A percentile compares a stretch with the other conserved stretches of the same genome.
Conservation (phyloP, 2,888 invertebrate species). For the Acleris holmiana region DNA sequence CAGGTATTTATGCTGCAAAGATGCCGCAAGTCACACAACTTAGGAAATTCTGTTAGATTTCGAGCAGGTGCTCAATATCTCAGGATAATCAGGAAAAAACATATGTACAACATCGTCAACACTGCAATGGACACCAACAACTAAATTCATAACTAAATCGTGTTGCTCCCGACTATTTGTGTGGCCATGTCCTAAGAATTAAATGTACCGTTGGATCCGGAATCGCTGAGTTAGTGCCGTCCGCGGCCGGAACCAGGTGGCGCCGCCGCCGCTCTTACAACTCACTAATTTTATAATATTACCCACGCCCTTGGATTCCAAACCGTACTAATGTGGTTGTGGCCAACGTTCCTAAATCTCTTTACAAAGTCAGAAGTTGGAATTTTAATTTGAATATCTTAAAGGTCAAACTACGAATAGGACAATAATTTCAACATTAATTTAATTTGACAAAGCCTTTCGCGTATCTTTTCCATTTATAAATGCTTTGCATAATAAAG, state of each 20-base stretch:
- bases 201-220: conserved; percentile 71
- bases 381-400: neutral
- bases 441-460: no score
- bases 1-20: no score
- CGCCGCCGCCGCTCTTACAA: conserved; percentile 63
- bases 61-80: no score
- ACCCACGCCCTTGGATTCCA: conserved; percentile 9
- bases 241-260: conserved; percentile 74
- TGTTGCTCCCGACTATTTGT: conserved; percentile 36
- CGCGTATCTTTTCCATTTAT: no score
- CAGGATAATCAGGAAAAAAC: neutral
- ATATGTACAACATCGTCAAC: no score
- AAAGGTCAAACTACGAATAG: no score
- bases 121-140: neutral
- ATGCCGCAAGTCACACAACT: no score
- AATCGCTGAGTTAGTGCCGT: conserved; percentile 72
- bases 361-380: neutral
- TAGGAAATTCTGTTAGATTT: no score
- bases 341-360: conserved; percentile 1
- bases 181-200: conserved; percentile 58
- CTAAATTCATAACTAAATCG: conserved; percentile 34
- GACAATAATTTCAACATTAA: no score
- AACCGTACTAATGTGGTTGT: conserved; percentile 21
- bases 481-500: no score
- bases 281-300: conserved; percentile 68